A percentile compares a stretch with the other conserved stretches of the same genome.
Evolutionary conservation across 2,888 invertebrate genomes (phyloP).

Genomic region (Gymnosoma rotundatum): DNA sequence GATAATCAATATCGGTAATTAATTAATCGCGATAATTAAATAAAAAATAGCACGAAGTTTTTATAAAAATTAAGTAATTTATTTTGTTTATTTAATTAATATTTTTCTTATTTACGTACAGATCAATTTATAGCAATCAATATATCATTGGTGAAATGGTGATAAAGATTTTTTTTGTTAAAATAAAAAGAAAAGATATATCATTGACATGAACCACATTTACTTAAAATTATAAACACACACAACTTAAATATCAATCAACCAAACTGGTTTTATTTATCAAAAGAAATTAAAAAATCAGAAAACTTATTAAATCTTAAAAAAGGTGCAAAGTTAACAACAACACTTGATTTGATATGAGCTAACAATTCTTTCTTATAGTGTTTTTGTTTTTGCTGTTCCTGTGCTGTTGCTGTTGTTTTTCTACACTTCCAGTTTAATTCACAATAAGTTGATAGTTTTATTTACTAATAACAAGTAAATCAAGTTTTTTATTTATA

Average conservation of each 20-base stretch:
- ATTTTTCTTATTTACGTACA: no score
- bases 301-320: neutral
- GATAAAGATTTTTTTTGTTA: no score
- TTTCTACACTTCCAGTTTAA: slow-evolving; percentile 23
- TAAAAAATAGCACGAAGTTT: no score
- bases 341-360: slow-evolving; percentile 52
- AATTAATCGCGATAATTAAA: no score
- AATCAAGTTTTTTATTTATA: slow-evolving; percentile 41
- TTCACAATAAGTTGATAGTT: slow-evolving; percentile 46
- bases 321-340: slow-evolving; percentile 61
- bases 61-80: no score
- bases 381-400: neutral
- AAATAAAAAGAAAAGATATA: no score
- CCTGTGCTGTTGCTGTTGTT: slow-evolving; percentile 16
- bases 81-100: no score
- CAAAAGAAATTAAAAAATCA: slow-evolving; percentile 27
- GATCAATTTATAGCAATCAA: no score
- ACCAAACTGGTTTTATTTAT: slow-evolving; percentile 49
- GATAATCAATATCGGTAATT: no score
- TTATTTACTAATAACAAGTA: slow-evolving; percentile 45
- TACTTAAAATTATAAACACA: no score
- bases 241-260: slow-evolving; percentile 23
- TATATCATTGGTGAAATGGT: no score
- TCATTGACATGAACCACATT: no score
- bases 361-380: slow-evolving; percentile 10